phyloP scores from a whole-genome alignment of 2,113 vertebrate genomes.

The Madoqua kirkii region DNA sequence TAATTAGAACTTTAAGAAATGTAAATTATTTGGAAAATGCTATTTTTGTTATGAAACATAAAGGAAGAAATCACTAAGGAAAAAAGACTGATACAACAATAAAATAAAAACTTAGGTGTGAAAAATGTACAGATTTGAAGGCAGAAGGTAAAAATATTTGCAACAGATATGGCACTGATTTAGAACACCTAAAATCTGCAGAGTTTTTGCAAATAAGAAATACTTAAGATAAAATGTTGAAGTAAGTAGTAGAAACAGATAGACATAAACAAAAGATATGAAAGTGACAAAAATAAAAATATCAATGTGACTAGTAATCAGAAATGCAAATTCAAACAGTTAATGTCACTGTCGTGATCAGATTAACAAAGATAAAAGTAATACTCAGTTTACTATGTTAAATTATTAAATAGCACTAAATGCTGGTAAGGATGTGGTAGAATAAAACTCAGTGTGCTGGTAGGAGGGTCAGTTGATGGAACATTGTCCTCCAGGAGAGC shows the following conservation, averaged over 20 bases:
- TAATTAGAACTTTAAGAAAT: constrained; percentile 34
- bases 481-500: background rate
- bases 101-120: constrained; percentile 11
- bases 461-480: background rate
- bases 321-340: background rate
- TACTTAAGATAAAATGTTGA: background rate
- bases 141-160: background rate
- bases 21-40: background rate
- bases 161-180: background rate
- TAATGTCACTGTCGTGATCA: background rate
- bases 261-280: background rate
- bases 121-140: background rate
- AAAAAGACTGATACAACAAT: constrained; percentile 11
- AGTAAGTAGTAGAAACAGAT: background rate
- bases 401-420: background rate
- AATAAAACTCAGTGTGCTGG: background rate
- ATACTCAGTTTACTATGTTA: background rate
- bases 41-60: constrained; percentile 28
- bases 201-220: constrained; percentile 7
- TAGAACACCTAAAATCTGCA: background rate
- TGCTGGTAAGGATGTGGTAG: background rate
- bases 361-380: background rate
- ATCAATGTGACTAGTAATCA: background rate
- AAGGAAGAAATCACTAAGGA: background rate
- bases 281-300: background rate